Percentiles rank a stretch among this genome's conserved stretches.
These are phyloP conservation scores for Lepus townsendii DNA, from an alignment of 2,797 vertebrate species.

Conservation along the genomic window DNA sequence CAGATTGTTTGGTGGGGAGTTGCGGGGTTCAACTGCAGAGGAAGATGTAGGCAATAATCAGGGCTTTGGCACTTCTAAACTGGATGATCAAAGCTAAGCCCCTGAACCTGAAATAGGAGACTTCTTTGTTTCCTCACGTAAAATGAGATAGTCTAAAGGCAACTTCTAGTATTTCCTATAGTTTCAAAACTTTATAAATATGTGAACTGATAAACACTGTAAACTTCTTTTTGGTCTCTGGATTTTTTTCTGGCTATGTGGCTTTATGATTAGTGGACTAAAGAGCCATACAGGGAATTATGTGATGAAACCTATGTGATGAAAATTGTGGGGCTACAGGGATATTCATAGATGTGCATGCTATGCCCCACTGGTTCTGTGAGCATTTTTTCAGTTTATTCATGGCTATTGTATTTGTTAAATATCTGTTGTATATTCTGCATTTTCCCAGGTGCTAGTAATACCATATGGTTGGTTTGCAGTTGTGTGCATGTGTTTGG, in stretches of 20 bases:
- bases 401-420: slow-evolving; percentile 50
- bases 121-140: neutral
- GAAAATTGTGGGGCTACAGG: neutral
- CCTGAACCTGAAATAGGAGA: neutral
- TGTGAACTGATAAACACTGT: neutral
- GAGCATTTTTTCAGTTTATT: slow-evolving; percentile 37
- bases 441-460: neutral
- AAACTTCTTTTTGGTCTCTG: slow-evolving; percentile 32
- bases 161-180: slow-evolving; percentile 5
- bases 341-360: neutral
- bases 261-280: slow-evolving; percentile 34
- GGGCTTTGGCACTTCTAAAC: neutral
- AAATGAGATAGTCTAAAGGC: slow-evolving; percentile 35
- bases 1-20: neutral
- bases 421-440: neutral
- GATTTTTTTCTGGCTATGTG: slow-evolving; percentile 26
- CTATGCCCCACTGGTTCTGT: neutral
- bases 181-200: slow-evolving; percentile 15
- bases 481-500: too few species aligned
- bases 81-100: neutral
- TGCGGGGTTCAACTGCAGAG: neutral
- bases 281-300: neutral
- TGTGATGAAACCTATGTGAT: neutral
- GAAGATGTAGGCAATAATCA: neutral
- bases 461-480: neutral